phyloP scores from a whole-genome alignment of 2,888 invertebrate genomes.

The Hermaeophaga mercurialis region DNA sequence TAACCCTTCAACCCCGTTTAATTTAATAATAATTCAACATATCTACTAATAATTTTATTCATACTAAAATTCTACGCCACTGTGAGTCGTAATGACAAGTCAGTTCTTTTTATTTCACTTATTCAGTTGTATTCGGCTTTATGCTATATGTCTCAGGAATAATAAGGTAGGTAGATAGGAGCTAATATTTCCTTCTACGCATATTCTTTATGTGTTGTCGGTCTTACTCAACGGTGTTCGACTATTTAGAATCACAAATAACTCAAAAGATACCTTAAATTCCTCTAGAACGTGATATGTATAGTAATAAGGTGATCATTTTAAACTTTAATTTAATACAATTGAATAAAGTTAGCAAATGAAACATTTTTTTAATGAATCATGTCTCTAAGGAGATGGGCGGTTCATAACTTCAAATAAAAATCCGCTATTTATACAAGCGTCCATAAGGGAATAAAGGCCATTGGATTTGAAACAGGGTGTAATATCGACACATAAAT shows the following conservation, averaged over 20 bases:
- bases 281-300: background rate
- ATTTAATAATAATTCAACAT: no score
- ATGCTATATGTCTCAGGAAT: conserved; percentile 2
- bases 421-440: no score
- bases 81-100: background rate
- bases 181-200: conserved; percentile 10
- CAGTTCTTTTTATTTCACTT: conserved; percentile 16
- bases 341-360: no score
- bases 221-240: background rate
- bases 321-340: no score
- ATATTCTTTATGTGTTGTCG: conserved; percentile 2
- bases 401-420: no score
- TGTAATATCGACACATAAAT: no score
- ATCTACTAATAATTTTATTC: no score
- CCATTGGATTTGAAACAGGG: no score
- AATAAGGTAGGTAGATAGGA: conserved; percentile 9
- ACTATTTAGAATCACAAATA: conserved; percentile 1
- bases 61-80: conserved; percentile 5
- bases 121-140: conserved; percentile 16
- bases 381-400: no score
- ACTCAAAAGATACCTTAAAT: background rate
- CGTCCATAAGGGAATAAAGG: no score
- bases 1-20: no score
- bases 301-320: background rate
- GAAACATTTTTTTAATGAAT: no score